Evolutionary conservation across 2,113 vertebrate species (phyloP).

Genomic region (Corythaixoides concolor): DNA sequence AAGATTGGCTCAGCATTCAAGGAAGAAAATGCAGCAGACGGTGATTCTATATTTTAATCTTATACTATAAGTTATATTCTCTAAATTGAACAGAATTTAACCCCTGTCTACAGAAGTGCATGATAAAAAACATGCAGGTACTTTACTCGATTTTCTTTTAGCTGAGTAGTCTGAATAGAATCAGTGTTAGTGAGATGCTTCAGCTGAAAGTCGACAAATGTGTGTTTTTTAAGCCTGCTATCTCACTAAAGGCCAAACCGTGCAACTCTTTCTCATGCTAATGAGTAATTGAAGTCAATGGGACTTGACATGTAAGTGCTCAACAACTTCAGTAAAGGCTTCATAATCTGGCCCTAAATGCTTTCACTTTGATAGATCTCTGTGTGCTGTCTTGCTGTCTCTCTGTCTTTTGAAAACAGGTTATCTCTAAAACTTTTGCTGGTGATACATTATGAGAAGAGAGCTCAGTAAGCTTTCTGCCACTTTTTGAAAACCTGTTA

Average conservation of each 20-base stretch:
- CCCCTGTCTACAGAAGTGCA: not conserved
- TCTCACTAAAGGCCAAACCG: not conserved
- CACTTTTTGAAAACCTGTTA: conserved; percentile 13
- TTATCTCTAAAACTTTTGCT: conserved; percentile 2
- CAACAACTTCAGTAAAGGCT: not conserved
- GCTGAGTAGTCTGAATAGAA: not conserved
- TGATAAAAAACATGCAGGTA: not conserved
- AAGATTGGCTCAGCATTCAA: not conserved
- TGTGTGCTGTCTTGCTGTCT: not conserved
- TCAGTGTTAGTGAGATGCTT: not conserved
- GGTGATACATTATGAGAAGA: not conserved
- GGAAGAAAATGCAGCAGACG: not conserved
- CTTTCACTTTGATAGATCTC: conserved; percentile 1
- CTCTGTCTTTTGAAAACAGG: not conserved
- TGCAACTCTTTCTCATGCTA: conserved; percentile 32
- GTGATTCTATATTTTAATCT: not conserved
- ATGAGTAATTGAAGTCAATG: conserved; percentile 21
- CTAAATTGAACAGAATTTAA: not conserved
- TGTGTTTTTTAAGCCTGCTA: conserved; percentile 9
- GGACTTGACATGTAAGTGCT: not conserved
- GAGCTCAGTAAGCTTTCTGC: not conserved
- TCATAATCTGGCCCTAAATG: conserved; percentile 19
- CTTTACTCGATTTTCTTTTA: not conserved
- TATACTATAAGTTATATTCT: not conserved
- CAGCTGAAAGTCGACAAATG: not conserved